Conservation (phyloP, 2,797 vertebrate genomes). For the Pangasius sanitwongsei region DNA sequence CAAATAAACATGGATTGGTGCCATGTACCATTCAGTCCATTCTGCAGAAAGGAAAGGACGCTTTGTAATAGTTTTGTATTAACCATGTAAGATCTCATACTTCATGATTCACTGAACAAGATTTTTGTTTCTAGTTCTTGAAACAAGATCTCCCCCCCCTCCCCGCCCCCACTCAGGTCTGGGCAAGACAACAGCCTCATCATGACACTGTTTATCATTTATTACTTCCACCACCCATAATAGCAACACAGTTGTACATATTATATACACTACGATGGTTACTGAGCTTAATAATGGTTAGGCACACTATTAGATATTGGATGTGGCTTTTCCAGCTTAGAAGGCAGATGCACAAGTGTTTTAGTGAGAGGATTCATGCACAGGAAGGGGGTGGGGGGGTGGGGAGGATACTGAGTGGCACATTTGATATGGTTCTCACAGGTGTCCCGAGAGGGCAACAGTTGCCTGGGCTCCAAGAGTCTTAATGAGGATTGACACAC, state of each 20-base stretch:
- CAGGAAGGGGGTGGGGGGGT: neutral
- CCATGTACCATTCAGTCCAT: slow-evolving; percentile 3
- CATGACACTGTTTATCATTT: neutral
- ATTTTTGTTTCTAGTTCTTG: neutral
- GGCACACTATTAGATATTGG: neutral
- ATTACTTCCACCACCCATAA: slow-evolving; percentile 22
- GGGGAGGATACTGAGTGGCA: slow-evolving; percentile 19
- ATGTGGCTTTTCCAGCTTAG: neutral
- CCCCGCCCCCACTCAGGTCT: neutral
- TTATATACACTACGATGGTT: neutral
- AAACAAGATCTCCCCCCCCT: neutral
- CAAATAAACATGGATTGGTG: slow-evolving; percentile 33
- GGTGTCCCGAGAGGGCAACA: slow-evolving; percentile 45
- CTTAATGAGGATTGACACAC: slow-evolving; percentile 58
- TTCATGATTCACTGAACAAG: neutral
- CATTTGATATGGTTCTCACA: slow-evolving; percentile 56
- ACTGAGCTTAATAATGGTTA: slow-evolving; percentile 8
- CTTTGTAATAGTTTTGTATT: slow-evolving; percentile 20
- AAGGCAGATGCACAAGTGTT: slow-evolving; percentile 32
- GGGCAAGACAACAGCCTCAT: slow-evolving; percentile 11
- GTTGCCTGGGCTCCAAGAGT: slow-evolving; percentile 36
- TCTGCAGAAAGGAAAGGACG: slow-evolving; percentile 9
- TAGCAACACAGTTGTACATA: neutral
- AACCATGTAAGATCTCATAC: neutral
- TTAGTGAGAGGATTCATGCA: slow-evolving; percentile 19